A percentile compares a stretch with the other conserved stretches of the same genome.
phyloP scores from a whole-genome alignment of 2,797 vertebrate genomes.

The Coendou prehensilis region DNA sequence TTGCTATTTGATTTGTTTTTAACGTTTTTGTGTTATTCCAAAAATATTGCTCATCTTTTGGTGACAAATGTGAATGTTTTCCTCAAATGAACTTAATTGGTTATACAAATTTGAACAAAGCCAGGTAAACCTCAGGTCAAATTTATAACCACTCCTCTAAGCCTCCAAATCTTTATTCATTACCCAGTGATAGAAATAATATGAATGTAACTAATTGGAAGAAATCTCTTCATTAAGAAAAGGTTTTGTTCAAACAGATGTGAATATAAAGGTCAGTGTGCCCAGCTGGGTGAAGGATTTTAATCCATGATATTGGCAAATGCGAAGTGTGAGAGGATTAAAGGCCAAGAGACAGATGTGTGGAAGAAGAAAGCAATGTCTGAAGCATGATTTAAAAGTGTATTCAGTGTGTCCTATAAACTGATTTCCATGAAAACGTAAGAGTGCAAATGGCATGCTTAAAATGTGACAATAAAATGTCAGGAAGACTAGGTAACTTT shows the following conservation, averaged over 20 bases:
- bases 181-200: conserved; percentile 69
- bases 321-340: conserved; percentile 42
- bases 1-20: neutral
- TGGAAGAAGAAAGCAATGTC: conserved; percentile 9
- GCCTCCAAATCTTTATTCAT: conserved; percentile 42
- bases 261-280: conserved; percentile 80
- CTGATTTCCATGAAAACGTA: conserved; percentile 11
- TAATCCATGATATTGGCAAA: conserved; percentile 75
- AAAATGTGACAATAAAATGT: conserved; percentile 68
- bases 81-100: neutral
- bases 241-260: conserved; percentile 70
- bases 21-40: neutral
- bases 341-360: conserved; percentile 76
- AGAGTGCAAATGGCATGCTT: conserved; percentile 62
- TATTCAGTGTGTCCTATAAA: neutral
- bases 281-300: conserved; percentile 62
- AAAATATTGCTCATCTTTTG: conserved; percentile 2
- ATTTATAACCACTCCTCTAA: conserved; percentile 70
- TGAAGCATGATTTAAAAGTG: conserved; percentile 57
- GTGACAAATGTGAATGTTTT: neutral
- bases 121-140: conserved; percentile 31
- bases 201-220: conserved; percentile 75
- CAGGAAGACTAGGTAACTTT: neutral
- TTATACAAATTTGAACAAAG: conserved; percentile 59
- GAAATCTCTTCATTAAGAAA: conserved; percentile 82